Percentiles rank a stretch among this genome's conserved stretches.
These are phyloP conservation scores for Pseudotriccus pelzelni DNA, from an alignment of 2,797 vertebrate species.

Conservation along the genomic window DNA sequence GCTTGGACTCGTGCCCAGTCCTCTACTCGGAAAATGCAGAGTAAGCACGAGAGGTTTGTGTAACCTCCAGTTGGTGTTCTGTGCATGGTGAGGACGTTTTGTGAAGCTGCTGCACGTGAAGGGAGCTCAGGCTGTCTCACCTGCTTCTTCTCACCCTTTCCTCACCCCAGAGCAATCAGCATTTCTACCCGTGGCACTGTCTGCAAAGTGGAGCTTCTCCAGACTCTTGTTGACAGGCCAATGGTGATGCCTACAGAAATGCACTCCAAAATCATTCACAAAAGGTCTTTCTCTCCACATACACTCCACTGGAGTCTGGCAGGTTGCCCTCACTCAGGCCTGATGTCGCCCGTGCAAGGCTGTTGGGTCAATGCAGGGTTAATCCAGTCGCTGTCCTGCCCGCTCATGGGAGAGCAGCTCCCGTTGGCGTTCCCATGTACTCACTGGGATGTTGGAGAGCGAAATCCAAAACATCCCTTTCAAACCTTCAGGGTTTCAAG, in stretches of 20 bases:
- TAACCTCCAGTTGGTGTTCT: background rate
- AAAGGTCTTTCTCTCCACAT: background rate
- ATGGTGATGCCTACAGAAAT: background rate
- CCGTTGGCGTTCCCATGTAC: background rate
- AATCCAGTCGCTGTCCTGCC: background rate
- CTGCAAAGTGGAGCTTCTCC: background rate
- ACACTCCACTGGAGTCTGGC: accelerated
- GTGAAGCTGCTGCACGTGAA: background rate
- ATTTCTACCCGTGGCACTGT: accelerated
- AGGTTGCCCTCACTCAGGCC: background rate
- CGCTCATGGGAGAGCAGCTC: background rate
- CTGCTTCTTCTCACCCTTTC: background rate
- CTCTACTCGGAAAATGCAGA: background rate
- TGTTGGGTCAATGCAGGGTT: background rate
- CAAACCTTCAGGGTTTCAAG: background rate
- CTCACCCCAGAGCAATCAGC: background rate
- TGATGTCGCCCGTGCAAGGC: background rate
- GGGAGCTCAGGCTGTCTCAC: background rate
- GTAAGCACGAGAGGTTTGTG: background rate
- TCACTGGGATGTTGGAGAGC: background rate
- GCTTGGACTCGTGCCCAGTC: slow-evolving; percentile 32
- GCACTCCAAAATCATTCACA: background rate
- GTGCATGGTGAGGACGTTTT: background rate
- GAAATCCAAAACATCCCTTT: background rate
- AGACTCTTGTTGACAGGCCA: background rate